A percentile compares a stretch with the other conserved stretches of the same genome.
phyloP scores from a whole-genome alignment of 2,113 vertebrate genomes.

The Edolisoma coerulescens region DNA sequence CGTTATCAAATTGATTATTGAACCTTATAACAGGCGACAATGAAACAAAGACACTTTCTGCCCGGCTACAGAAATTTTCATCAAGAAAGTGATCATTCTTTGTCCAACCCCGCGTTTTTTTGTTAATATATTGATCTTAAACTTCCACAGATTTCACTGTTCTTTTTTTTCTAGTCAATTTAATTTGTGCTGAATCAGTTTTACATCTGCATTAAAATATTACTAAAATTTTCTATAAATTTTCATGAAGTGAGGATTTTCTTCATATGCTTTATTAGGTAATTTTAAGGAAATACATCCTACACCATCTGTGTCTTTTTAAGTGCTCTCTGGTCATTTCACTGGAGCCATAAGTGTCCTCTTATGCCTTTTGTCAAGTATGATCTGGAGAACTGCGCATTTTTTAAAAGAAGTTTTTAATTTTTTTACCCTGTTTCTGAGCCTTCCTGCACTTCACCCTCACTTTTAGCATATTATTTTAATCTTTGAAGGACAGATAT shows the following conservation, averaged over 20 bases:
- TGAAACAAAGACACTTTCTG: neutral
- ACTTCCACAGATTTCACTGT: neutral
- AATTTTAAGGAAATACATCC: neutral
- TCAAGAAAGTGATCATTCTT: neutral
- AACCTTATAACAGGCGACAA: neutral
- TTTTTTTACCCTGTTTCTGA: neutral
- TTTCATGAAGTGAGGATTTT: slow-evolving; percentile 28
- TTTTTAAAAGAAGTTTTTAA: neutral
- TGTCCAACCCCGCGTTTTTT: neutral
- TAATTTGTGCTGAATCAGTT: slow-evolving; percentile 5
- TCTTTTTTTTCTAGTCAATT: neutral
- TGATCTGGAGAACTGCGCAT: neutral
- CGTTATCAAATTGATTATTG: neutral
- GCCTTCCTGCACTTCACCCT: neutral
- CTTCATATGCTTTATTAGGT: slow-evolving; percentile 2
- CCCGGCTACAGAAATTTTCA: neutral
- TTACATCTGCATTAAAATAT: slow-evolving; percentile 36
- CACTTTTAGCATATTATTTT: neutral
- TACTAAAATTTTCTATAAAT: slow-evolving; percentile 13
- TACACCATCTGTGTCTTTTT: neutral
- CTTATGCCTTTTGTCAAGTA: neutral
- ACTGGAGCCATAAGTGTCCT: neutral
- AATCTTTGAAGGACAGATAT: neutral
- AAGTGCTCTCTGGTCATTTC: neutral
- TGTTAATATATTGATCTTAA: slow-evolving; percentile 2